phyloP scores from a whole-genome alignment of 2,888 invertebrate species.

The Anagyrus pseudococci region DNA sequence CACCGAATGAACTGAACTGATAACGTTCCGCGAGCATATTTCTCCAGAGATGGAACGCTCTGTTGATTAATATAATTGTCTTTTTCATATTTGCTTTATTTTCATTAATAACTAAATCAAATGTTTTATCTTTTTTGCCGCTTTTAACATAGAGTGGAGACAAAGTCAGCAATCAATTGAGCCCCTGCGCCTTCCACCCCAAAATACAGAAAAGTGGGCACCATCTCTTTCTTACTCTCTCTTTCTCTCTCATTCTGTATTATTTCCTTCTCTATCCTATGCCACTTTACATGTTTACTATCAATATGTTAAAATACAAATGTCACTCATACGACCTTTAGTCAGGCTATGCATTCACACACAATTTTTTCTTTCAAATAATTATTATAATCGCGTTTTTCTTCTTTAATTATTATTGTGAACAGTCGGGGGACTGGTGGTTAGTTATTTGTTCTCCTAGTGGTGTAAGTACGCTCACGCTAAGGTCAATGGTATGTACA shows the following conservation, averaged over 20 bases:
- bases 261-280: constrained; percentile 52
- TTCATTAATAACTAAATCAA: constrained; percentile 40
- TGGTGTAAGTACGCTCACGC: constrained; percentile 62
- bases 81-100: constrained; percentile 36
- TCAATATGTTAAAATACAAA: constrained; percentile 63
- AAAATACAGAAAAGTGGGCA: constrained; percentile 40
- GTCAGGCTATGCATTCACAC: constrained; percentile 52
- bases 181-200: constrained; percentile 41
- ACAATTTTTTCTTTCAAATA: constrained; percentile 59
- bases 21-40: constrained; percentile 44
- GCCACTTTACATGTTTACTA: constrained; percentile 61
- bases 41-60: constrained; percentile 31
- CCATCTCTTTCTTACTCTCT: constrained; percentile 36
- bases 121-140: constrained; percentile 36
- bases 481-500: constrained; percentile 64
- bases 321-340: constrained; percentile 57
- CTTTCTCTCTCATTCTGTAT: constrained; percentile 36
- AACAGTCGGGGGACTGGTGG: constrained; percentile 57
- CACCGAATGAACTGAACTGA: constrained; percentile 53
- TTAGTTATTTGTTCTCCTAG: constrained; percentile 60
- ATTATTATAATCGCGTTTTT: constrained; percentile 58
- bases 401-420: constrained; percentile 57
- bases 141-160: constrained; percentile 42
- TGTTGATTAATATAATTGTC: constrained; percentile 39
- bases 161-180: constrained; percentile 39